Base-by-base conservation (phyloP, 1,140 invertebrate genomes). In the Fopius arisanus region DNA sequence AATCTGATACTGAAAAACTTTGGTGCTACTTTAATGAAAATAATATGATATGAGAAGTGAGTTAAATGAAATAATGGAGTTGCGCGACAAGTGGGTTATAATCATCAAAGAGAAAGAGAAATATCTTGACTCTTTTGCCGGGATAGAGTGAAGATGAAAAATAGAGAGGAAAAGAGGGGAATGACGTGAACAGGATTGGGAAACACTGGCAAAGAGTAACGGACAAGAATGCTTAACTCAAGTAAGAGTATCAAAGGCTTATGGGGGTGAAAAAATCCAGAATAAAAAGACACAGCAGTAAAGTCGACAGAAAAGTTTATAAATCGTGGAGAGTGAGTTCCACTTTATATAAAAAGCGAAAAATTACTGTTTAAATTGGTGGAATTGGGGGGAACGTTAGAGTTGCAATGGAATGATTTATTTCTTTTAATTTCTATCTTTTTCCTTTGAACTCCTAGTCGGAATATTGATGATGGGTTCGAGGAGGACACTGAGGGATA, bases 401-500 rank as follows among this genome's bases (percentile, higher is more conserved):
- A 26, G 28, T 19, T 12, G 21, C 14, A 48, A 16, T 7, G 16
- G 48, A 51, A 2, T 54, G 48, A 19, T 54, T 54, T 16, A 23
- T 54, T 23, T 41, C n/a, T 41, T n/a, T 21, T 21, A 14, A 54
- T 54, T 19, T 19, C 48, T 23, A 54, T 21, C 40, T 54, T 16
- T 10, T 54, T 23, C n/a, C n/a, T 41, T n/a, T 21, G 9, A 14
- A 54, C 19, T 19, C 7, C 48, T 23, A 54, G 9, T 82, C 84
- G 84, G 85, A 85, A 86, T 63, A 28, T 59, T 59, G 51, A 59
- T 23, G 26, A 59, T 23, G 19, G 19, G 4, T 59, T 19, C n/a
- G 51, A 19, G 51, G 51, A 63, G n/a, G 28, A 21, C 29, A 21
- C 7, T 62, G 21, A 62, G 23, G 14, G 16, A 54, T 62, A 54